Percentiles rank a stretch among this genome's conserved stretches.
Conservation (phyloP, 2,888 invertebrate species). For the Steinernema scapterisci region DNA sequence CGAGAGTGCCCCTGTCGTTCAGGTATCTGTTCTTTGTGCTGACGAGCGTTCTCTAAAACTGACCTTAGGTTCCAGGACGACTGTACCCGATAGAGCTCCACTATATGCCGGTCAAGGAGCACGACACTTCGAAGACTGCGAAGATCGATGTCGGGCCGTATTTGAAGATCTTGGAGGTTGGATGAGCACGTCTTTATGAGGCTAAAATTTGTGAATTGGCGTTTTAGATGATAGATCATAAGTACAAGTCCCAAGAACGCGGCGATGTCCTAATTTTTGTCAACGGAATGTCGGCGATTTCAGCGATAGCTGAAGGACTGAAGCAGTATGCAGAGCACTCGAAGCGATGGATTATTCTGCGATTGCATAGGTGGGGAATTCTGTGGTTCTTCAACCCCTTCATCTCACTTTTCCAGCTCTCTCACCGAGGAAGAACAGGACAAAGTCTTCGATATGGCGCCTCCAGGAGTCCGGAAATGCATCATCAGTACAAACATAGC, state of each 20-base stretch:
- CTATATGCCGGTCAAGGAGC: conserved; percentile 77
- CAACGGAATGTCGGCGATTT: conserved; percentile 74
- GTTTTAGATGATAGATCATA: conserved; percentile 79
- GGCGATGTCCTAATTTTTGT: conserved; percentile 94
- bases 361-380: conserved; percentile 77
- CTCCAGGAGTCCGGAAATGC: conserved; percentile 91
- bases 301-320: conserved; percentile 64
- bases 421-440: conserved; percentile 92
- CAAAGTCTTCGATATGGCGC: conserved; percentile 91
- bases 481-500: conserved; percentile 97
- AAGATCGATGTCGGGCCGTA: conserved; percentile 91
- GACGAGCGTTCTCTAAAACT: neutral
- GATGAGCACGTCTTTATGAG: no score
- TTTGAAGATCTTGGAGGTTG: conserved; percentile 81
- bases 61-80: conserved; percentile 83
- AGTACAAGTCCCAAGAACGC: conserved; percentile 82
- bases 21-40: conserved; percentile 74
- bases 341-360: conserved; percentile 86
- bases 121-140: conserved; percentile 71
- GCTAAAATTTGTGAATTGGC: neutral
- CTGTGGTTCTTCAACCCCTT: no score
- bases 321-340: conserved; percentile 79
- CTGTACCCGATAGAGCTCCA: conserved; percentile 88
- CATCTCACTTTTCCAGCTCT: conserved; percentile 77
- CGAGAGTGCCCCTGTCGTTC: conserved; percentile 81